Conservation (phyloP, 1,140 invertebrate species). For the Bombus impatiens region DNA sequence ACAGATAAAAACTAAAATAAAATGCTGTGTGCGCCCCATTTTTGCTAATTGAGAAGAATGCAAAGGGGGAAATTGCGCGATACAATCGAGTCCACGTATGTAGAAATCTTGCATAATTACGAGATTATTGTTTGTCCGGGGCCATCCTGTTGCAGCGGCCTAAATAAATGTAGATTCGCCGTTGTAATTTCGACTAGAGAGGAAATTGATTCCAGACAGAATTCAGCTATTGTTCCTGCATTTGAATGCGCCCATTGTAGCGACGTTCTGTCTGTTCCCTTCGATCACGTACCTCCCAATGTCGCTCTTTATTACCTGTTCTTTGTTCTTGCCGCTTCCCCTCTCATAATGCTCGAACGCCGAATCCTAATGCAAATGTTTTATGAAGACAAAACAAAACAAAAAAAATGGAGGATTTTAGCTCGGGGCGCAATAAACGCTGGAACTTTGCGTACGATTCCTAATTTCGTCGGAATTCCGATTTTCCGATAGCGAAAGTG, state of each 20-base stretch:
- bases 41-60: too few species aligned
- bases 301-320: conserved; percentile 40
- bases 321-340: conserved; percentile 21
- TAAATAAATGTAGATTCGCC: conserved; percentile 51
- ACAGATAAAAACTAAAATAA: too few species aligned
- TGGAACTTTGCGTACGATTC: neutral
- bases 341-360: neutral
- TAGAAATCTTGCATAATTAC: conserved; percentile 29
- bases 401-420: neutral
- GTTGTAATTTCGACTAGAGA: conserved; percentile 46
- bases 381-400: neutral
- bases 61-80: conserved; percentile 1
- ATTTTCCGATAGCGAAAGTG: neutral
- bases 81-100: too few species aligned
- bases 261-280: conserved; percentile 25
- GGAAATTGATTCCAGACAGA: conserved; percentile 50
- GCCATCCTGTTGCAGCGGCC: neutral
- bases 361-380: neutral
- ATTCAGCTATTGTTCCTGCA: conserved; percentile 43
- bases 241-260: conserved; percentile 34
- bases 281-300: neutral
- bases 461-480: neutral
- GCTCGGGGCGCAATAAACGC: neutral
- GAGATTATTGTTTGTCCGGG: conserved; percentile 28
- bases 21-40: too few species aligned